Conservation (phyloP, 2,113 vertebrate species). For the Donacobius atricapilla region DNA sequence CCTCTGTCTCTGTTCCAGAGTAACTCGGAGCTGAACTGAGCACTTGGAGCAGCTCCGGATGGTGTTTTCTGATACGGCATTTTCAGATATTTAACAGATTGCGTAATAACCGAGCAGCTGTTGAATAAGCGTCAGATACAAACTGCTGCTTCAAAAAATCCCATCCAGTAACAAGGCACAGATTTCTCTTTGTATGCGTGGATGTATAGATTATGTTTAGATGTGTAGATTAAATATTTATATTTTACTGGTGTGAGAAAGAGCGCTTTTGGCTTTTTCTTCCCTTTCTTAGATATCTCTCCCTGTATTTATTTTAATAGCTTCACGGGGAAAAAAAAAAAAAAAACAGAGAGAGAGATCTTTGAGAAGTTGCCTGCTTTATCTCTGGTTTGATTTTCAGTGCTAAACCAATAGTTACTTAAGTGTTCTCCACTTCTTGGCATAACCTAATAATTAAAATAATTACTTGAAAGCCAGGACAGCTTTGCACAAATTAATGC, state of each 20-base stretch:
- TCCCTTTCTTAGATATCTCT: neutral
- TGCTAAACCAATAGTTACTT: neutral
- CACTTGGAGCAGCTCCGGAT: neutral
- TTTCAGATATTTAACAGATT: neutral
- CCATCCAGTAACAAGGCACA: neutral
- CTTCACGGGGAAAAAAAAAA: neutral
- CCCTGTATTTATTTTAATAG: neutral
- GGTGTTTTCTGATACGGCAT: neutral
- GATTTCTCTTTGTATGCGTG: neutral
- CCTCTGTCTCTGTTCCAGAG: accelerated
- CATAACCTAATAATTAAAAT: slow-evolving; percentile 26
- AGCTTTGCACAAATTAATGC: slow-evolving; percentile 18
- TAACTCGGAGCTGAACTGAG: accelerated
- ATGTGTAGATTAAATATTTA: slow-evolving; percentile 36
- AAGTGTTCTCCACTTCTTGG: neutral
- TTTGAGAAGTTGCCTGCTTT: slow-evolving; percentile 1
- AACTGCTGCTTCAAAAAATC: neutral
- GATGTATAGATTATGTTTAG: neutral
- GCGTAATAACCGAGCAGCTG: neutral
- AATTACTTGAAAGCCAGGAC: neutral
- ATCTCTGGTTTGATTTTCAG: neutral
- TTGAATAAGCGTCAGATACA: neutral
- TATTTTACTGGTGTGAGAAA: neutral
- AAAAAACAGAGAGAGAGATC: neutral
- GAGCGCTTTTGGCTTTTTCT: neutral